These are phyloP conservation scores for Drosophila aldrichi DNA, from an alignment of 2,888 invertebrate genomes.

Conservation along the genomic window DNA sequence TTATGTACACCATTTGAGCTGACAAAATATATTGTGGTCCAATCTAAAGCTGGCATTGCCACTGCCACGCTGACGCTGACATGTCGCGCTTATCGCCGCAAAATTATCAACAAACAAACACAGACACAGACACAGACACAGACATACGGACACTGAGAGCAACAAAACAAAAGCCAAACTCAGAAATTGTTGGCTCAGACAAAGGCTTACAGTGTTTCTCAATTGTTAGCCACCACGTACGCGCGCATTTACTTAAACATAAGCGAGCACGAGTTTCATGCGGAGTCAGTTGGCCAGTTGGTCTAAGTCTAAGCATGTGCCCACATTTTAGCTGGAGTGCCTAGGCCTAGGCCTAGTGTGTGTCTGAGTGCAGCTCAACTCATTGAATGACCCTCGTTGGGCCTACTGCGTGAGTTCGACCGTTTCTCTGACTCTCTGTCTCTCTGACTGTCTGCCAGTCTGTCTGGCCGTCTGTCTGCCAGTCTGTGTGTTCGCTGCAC, in stretches of 20 bases:
- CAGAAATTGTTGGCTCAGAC: constrained; percentile 44
- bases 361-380: constrained; percentile 55
- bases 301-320: constrained; percentile 57
- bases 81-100: constrained; percentile 80
- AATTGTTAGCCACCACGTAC: constrained; percentile 81
- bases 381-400: constrained; percentile 79
- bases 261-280: constrained; percentile 71
- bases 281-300: constrained; percentile 10
- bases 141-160: constrained; percentile 38
- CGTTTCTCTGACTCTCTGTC: constrained; percentile 7
- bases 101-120: constrained; percentile 75
- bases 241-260: constrained; percentile 81
- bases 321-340: constrained; percentile 66
- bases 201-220: constrained; percentile 72
- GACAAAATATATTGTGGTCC: constrained; percentile 81
- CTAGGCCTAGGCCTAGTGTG: background rate
- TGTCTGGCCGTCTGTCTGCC: constrained; percentile 14
- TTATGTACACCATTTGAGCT: constrained; percentile 81
- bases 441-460: background rate
- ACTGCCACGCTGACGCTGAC: constrained; percentile 73
- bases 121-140: constrained; percentile 43
- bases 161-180: constrained; percentile 49
- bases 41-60: constrained; percentile 73
- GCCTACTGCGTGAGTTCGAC: constrained; percentile 55
- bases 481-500: constrained; percentile 23